Evolutionary conservation across 2,888 invertebrate species (phyloP), one percentile per base, ranked within the genome.

Genomic region (Sminthurides aquaticus): DNA sequence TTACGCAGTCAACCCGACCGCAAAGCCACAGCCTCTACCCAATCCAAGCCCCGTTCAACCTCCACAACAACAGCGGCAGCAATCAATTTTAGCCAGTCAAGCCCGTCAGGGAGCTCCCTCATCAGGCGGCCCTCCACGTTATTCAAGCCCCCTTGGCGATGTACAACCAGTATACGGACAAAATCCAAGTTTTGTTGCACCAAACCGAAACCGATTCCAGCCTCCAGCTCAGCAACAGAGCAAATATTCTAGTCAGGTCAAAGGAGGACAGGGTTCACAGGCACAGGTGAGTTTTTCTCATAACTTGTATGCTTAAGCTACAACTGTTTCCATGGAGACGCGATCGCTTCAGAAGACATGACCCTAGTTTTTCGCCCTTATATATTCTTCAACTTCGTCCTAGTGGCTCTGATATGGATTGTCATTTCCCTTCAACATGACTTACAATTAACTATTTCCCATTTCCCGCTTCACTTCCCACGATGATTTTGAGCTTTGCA

Each of bases 171-270:
- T 57, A 24, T 63, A 63, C 29, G 63, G 57, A 48, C 57, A 63
- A 29, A 15, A 57, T 18, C 63, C 63, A 2, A 57, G 63, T 26
- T 63, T 57, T 49, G 63, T 49, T 24, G 26, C 57, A 24, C 57
- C 57, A 27, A 2, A 3, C 20, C 27, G 63, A 24, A 58, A 57
- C 29, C 57, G 63, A 5, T 63, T 28, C 49, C 63, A 63, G 25
- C 49, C 63, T 3, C 5, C 43, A 1, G 52, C 48, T 22, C 62
- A 56, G 20, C 63, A 63, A 58, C 63, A 63, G 52, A 63, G 63
- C 49, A 63, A 63, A 57, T 63, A 63, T 18, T 63, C 63, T 28
- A 63, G 63, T 49, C 63, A 63, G 27, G n/a, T 63, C 8, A 63
- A 58, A 34, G 15, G 8, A 11, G 5, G 8, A 15, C 8, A 15